These are phyloP conservation scores for Muschampia staudingeri DNA, from an alignment of 2,888 invertebrate species.

Conservation along the genomic window DNA sequence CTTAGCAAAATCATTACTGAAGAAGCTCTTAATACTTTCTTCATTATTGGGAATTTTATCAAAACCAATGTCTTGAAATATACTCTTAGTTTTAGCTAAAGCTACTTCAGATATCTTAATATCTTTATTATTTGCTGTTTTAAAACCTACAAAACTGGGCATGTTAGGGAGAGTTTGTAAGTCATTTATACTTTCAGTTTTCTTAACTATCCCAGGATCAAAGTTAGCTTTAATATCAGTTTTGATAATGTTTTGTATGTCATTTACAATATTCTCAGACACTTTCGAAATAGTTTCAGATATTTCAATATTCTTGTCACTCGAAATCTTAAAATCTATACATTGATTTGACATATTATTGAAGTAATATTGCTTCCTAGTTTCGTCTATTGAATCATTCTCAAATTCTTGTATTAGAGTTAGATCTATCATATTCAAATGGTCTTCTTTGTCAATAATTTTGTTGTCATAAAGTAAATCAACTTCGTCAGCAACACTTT, in stretches of 20 bases:
- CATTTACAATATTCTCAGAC: conserved; percentile 74
- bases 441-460: conserved; percentile 30
- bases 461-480: conserved; percentile 31
- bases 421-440: conserved; percentile 44
- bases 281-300: conserved; percentile 73
- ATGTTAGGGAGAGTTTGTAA: not conserved
- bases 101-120: conserved; percentile 72
- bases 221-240: conserved; percentile 28
- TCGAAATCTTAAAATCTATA: conserved; percentile 78
- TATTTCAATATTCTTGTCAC: conserved; percentile 68
- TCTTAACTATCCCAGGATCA: conserved; percentile 10
- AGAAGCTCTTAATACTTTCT: not conserved
- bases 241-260: conserved; percentile 60
- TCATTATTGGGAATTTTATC: not conserved
- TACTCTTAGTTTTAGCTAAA: conserved; percentile 68
- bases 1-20: not conserved
- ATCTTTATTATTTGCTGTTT: conserved; percentile 75
- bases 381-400: conserved; percentile 51
- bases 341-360: conserved; percentile 38
- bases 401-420: conserved; percentile 55
- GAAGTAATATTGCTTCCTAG: not conserved
- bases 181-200: conserved; percentile 17
- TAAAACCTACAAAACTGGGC: conserved; percentile 55
- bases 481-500: not conserved
- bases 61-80: conserved; percentile 73